Evolutionary conservation across 1,140 invertebrate genomes (phyloP).

Genomic region (Campoletis sonorensis): DNA sequence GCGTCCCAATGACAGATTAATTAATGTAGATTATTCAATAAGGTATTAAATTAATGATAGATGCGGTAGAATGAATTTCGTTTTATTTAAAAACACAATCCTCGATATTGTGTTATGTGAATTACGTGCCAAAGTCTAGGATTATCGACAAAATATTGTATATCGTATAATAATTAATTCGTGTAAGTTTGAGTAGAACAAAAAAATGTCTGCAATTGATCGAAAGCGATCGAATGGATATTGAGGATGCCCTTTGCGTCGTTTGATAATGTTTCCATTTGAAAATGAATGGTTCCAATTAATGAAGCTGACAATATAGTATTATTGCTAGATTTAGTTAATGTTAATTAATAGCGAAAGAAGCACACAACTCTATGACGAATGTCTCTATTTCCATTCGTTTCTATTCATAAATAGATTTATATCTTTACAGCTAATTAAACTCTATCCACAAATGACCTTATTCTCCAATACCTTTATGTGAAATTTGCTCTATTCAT

Average conservation of each 20-base stretch:
- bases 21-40: neutral
- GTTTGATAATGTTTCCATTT: neutral
- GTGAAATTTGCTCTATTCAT: too few relatives aligned
- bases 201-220: neutral
- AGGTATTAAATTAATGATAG: neutral
- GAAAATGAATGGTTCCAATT: neutral
- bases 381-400: too few relatives aligned
- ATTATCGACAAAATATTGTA: conserved; percentile 47
- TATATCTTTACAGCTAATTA: too few relatives aligned
- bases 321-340: neutral
- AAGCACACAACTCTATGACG: too few relatives aligned
- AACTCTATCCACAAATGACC: too few relatives aligned
- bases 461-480: too few relatives aligned
- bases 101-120: conserved; percentile 61
- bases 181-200: conserved; percentile 38
- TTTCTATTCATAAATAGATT: too few relatives aligned
- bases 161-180: conserved; percentile 11
- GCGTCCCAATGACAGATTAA: neutral
- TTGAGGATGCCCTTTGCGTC: neutral
- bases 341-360: too few relatives aligned
- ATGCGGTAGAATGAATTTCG: conserved; percentile 8
- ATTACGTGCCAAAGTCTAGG: conserved; percentile 66
- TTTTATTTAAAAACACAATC: conserved; percentile 54
- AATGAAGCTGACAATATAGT: neutral
- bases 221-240: neutral